These are phyloP conservation scores for Melieria picta DNA, from an alignment of 2,888 invertebrate species.

Conservation along the genomic window DNA sequence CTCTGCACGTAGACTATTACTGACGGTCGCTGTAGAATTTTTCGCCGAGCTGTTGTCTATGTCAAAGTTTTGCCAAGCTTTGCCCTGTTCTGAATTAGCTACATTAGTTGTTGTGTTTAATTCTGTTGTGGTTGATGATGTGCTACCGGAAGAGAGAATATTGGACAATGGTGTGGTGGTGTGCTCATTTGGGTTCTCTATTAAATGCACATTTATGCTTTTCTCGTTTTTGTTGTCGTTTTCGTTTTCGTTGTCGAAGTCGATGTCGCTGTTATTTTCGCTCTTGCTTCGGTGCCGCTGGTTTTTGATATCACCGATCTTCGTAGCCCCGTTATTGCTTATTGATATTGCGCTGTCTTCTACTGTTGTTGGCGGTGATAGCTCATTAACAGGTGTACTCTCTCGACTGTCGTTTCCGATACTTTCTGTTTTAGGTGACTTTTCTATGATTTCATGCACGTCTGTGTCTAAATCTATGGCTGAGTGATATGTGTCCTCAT, in stretches of 20 bases:
- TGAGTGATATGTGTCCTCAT: slow-evolving; percentile 42
- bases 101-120: slow-evolving; percentile 18
- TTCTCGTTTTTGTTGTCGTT: slow-evolving; percentile 33
- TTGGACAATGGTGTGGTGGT: background rate
- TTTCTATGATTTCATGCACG: slow-evolving; percentile 52
- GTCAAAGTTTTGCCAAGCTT: slow-evolving; percentile 22
- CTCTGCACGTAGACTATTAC: slow-evolving; percentile 47
- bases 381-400: slow-evolving; percentile 59
- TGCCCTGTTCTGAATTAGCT: slow-evolving; percentile 27
- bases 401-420: slow-evolving; percentile 46
- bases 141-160: slow-evolving; percentile 14
- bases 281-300: slow-evolving; percentile 4
- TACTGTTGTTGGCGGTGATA: slow-evolving; percentile 4
- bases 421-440: slow-evolving; percentile 37
- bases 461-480: slow-evolving; percentile 56
- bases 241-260: slow-evolving; percentile 34
- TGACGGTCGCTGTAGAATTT: slow-evolving; percentile 49
- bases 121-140: slow-evolving; percentile 1
- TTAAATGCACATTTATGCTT: slow-evolving; percentile 11
- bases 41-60: slow-evolving; percentile 50
- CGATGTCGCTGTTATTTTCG: slow-evolving; percentile 34
- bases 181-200: background rate
- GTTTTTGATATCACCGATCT: no score
- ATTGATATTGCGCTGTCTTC: no score
- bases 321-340: no score